Percentiles rank a stretch among this genome's conserved stretches.
These are phyloP conservation scores for Coelopa frigida DNA, from an alignment of 1,140 invertebrate species.

Conservation along the genomic window DNA sequence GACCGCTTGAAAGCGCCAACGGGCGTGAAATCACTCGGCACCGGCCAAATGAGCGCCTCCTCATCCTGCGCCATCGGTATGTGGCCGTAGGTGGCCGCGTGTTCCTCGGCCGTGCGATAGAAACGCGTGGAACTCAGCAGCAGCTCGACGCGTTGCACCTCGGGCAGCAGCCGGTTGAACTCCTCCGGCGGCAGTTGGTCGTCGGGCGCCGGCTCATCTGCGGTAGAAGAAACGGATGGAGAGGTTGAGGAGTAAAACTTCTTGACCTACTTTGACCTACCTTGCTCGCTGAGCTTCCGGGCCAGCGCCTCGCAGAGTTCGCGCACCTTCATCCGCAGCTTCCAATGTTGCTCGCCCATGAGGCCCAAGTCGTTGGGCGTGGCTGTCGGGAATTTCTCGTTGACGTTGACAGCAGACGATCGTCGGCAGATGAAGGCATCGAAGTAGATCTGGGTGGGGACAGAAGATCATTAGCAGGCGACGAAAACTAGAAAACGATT, in stretches of 20 bases:
- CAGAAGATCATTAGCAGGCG: neutral
- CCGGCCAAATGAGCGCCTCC: slow-evolving; percentile 29
- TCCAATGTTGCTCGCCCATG: slow-evolving; percentile 35
- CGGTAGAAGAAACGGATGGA: neutral
- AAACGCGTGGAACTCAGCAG: slow-evolving; percentile 27
- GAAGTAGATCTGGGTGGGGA: neutral
- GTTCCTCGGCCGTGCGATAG: slow-evolving; percentile 24
- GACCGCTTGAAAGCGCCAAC: slow-evolving; percentile 28
- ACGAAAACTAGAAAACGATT: neutral
- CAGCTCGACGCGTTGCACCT: slow-evolving; percentile 37
- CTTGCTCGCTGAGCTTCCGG: neutral
- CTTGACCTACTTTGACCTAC: neutral
- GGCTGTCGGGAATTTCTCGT: slow-evolving; percentile 37
- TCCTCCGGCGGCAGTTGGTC: neutral
- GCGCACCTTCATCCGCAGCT: slow-evolving; percentile 31
- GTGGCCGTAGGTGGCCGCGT: slow-evolving; percentile 17
- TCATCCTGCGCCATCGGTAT: slow-evolving; percentile 23
- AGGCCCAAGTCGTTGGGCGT: slow-evolving; percentile 30
- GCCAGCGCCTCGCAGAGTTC: slow-evolving; percentile 11
- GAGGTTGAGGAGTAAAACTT: neutral
- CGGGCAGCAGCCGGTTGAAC: slow-evolving; percentile 21
- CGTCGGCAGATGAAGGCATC: slow-evolving; percentile 17
- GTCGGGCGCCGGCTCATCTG: neutral
- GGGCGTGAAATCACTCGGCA: slow-evolving; percentile 29
- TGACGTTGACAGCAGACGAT: slow-evolving; percentile 25